phyloP scores from a whole-genome alignment of 2,888 invertebrate species.

The Endomychus coccineus region DNA sequence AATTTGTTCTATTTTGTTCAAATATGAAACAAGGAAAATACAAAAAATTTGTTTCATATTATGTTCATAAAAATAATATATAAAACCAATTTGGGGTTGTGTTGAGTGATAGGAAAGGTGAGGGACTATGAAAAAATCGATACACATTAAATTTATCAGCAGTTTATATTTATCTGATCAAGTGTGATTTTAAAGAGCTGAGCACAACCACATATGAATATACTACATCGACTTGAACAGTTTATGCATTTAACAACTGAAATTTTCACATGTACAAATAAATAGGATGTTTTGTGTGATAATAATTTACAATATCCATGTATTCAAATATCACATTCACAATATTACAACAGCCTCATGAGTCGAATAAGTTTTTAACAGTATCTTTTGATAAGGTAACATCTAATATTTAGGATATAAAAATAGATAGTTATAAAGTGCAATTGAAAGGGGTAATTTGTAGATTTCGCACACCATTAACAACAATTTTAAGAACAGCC shows the following conservation, averaged over 20 bases:
- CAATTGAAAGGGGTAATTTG: conserved; percentile 29
- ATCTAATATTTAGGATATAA: conserved; percentile 39
- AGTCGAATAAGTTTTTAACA: conserved; percentile 33
- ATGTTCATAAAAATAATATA: too few species aligned
- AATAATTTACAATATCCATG: conserved; percentile 41
- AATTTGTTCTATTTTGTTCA: too few species aligned
- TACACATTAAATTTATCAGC: conserved; percentile 28
- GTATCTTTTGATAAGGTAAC: conserved; percentile 33
- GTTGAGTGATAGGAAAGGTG: too few species aligned
- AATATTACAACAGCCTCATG: conserved; percentile 44
- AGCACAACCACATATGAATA: conserved; percentile 38
- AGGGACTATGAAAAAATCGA: too few species aligned
- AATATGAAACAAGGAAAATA: too few species aligned
- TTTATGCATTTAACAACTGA: conserved; percentile 34
- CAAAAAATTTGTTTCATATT: too few species aligned
- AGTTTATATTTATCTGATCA: conserved; percentile 36
- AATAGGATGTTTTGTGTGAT: conserved; percentile 36
- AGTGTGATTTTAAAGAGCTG: conserved; percentile 34
- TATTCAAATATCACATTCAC: conserved; percentile 47
- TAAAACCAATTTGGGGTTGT: too few species aligned
- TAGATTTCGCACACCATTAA: conserved; percentile 14
- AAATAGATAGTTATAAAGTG: conserved; percentile 37
- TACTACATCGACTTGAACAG: conserved; percentile 40
- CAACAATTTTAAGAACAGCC: conserved; percentile 18
- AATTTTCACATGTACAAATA: conserved; percentile 41